Conservation (phyloP, 1,140 invertebrate species). For the Polypedilum pembai region DNA sequence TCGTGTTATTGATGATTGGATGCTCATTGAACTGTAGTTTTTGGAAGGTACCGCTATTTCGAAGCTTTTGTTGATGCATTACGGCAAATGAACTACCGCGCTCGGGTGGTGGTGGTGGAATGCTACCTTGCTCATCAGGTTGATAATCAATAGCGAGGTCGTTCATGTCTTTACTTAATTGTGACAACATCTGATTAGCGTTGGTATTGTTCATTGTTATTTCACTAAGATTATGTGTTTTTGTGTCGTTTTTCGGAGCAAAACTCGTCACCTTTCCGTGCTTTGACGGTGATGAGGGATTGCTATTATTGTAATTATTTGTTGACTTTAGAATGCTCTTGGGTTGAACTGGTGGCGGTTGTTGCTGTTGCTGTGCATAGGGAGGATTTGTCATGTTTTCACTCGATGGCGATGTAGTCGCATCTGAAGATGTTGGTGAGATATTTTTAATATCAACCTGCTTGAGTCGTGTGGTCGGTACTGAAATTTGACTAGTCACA, state of each 20-base stretch:
- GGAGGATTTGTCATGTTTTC: no score
- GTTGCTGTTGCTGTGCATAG: slow-evolving; percentile 25
- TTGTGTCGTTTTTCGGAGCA: slow-evolving; percentile 34
- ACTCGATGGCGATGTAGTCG: background rate
- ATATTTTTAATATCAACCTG: slow-evolving; percentile 40
- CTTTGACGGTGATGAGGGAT: slow-evolving; percentile 42
- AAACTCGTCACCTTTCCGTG: slow-evolving; percentile 43
- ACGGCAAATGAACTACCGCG: slow-evolving; percentile 73
- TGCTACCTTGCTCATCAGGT: background rate
- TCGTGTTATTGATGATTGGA: background rate
- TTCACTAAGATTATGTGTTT: slow-evolving; percentile 5
- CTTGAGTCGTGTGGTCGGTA: slow-evolving; percentile 39
- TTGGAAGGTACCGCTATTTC: slow-evolving; percentile 32
- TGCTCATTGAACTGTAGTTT: slow-evolving; percentile 33
- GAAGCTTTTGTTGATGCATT: slow-evolving; percentile 55
- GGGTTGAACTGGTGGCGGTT: slow-evolving; percentile 35
- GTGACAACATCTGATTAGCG: slow-evolving; percentile 29
- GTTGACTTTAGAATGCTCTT: slow-evolving; percentile 42
- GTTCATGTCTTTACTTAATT: slow-evolving; percentile 30
- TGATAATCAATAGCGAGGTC: background rate
- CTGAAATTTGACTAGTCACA: slow-evolving; percentile 40
- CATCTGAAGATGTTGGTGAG: background rate
- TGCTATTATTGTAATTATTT: slow-evolving; percentile 38
- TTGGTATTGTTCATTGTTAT: slow-evolving; percentile 8
- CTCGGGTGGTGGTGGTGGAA: slow-evolving; percentile 63